Evolutionary conservation across 2,113 vertebrate genomes (phyloP), one percentile per base, ranked within the genome.

Genomic region (Rhadina sibilatrix): DNA sequence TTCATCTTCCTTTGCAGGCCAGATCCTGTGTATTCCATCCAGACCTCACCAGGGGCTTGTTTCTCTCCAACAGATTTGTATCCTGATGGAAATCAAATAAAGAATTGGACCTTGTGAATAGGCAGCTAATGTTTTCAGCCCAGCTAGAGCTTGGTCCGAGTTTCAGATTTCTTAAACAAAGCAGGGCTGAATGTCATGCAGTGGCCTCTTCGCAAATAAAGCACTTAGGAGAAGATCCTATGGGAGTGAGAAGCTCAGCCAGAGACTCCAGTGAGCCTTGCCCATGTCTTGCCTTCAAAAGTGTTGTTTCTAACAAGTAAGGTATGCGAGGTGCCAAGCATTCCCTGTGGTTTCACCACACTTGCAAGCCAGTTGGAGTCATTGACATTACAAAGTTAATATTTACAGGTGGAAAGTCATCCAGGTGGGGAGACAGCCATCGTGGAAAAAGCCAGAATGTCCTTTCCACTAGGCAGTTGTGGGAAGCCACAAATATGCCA

Each of bases 121-220:
- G 81, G 77, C 61, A 91, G 65, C 22, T 93, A 90, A 91, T 91
- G 87, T 96, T 96, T 95, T 96, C 84, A 97, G 87, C 94, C 61
- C 61, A 90, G 69, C 86, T 85, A 83, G 78, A 4, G 28, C 69
- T 92, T 85, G 88, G 74, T 91, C 59, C 12, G 57, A 94, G 81
- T 85, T 92, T 95, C 95, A 83, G 65, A 72, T 94, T 95, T 90
- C 15, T 0, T 94, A 94, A 94, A 86, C 83, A 92, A 90, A 96
- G 75, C 83, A 84, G 89, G 57, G 47, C 82, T 94, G 84, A 94
- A 93, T 97, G 87, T 94, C 93, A 95, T 75, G 64, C 68, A 66
- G 3, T 70, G 83, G 69, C 89, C 64, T 94, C 89, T 87, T 92
- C 15, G 38, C 87, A 93, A 94, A 89, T 89, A 76, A 91, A 96